Percentiles rank a stretch among this genome's conserved stretches.
Evolutionary conservation across 2,888 invertebrate species (phyloP).

Genomic region (Alloscopus bannaensis): DNA sequence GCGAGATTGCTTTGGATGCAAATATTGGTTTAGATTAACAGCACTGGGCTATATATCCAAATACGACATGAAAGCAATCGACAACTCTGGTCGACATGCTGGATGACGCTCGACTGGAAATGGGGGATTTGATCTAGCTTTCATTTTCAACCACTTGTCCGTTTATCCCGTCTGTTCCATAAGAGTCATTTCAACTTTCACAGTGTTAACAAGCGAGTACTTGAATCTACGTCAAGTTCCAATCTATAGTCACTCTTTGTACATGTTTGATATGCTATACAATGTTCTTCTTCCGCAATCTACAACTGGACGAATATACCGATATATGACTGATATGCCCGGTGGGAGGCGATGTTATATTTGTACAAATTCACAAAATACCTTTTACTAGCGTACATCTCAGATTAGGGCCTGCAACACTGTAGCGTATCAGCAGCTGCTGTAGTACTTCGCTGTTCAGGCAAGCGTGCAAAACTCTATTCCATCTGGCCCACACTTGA

Average conservation of each 20-base stretch:
- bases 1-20: slow-evolving; percentile 42
- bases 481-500: slow-evolving; percentile 22
- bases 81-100: neutral
- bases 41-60: slow-evolving; percentile 15
- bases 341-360: no score
- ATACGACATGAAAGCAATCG: neutral
- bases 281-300: no score
- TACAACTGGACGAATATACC: no score
- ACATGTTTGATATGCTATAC: no score
- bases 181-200: slow-evolving; percentile 4
- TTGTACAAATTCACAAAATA: no score
- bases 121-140: slow-evolving; percentile 10
- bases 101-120: slow-evolving; percentile 6
- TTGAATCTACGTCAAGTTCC: no score
- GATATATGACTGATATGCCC: no score
- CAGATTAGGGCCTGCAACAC: no score
- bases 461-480: slow-evolving; percentile 40
- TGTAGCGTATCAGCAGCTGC: no score
- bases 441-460: no score
- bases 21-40: slow-evolving; percentile 58
- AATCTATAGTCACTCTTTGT: no score
- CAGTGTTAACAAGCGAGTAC: neutral
- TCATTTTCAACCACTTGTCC: slow-evolving; percentile 6
- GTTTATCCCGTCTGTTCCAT: slow-evolving; percentile 14
- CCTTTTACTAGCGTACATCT: no score